Evolutionary conservation across 2,888 invertebrate species (phyloP).

Genomic region (Celastrina argiolus): DNA sequence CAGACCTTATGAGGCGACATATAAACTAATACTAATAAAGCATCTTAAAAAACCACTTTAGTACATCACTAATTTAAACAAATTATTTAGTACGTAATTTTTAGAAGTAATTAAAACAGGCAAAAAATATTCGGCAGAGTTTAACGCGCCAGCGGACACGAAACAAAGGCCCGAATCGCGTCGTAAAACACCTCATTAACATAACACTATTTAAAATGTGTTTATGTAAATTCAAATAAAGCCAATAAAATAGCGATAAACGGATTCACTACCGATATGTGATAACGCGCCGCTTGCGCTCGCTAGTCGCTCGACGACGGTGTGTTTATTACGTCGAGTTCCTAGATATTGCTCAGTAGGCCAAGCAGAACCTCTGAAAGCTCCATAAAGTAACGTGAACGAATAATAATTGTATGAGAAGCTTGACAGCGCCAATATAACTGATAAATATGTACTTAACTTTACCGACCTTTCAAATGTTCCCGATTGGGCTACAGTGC

Average conservation of each 20-base stretch:
- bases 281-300: too few species aligned
- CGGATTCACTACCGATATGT: not conserved
- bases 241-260: slow-evolving; percentile 3
- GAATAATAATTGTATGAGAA: too few species aligned
- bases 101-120: not conserved
- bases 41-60: not conserved
- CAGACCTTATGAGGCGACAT: not conserved
- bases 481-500: too few species aligned
- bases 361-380: too few species aligned
- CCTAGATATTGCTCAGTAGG: too few species aligned
- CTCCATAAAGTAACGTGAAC: too few species aligned
- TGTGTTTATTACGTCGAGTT: too few species aligned
- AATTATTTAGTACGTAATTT: not conserved
- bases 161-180: not conserved
- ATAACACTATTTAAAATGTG: slow-evolving; percentile 5
- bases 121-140: not conserved
- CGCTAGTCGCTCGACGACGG: too few species aligned
- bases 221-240: not conserved
- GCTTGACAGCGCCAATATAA: too few species aligned
- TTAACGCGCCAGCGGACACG: not conserved
- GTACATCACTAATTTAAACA: not conserved
- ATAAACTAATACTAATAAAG: not conserved
- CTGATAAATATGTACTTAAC: too few species aligned
- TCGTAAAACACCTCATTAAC: slow-evolving; percentile 7
- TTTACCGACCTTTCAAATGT: too few species aligned